A percentile compares a stretch with the other conserved stretches of the same genome.
Conservation (phyloP, 1,140 invertebrate genomes). For the Gyrodactylus bullatarudis region DNA sequence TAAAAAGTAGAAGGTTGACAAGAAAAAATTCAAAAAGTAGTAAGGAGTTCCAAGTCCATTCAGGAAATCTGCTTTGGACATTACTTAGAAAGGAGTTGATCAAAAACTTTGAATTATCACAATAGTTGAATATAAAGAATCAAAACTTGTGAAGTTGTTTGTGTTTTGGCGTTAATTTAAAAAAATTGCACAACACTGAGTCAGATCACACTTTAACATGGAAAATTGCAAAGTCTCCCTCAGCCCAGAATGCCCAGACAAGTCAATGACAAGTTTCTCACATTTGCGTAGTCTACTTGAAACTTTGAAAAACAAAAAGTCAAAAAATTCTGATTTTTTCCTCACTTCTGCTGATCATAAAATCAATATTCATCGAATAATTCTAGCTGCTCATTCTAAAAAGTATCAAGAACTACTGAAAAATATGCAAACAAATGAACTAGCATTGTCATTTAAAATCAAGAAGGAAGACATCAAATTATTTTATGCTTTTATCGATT, state of each 20-base stretch:
- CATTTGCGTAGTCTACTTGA: not conserved
- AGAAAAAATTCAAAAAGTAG: constrained; percentile 48
- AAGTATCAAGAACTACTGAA: not conserved
- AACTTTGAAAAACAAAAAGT: not conserved
- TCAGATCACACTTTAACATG: not conserved
- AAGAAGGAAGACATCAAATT: not conserved
- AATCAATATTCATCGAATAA: not conserved
- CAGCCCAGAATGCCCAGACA: not conserved
- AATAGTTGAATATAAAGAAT: not conserved
- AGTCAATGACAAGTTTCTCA: not conserved
- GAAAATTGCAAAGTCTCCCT: not conserved
- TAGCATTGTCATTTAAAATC: not conserved
- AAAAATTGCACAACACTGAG: not conserved
- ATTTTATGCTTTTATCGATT: not conserved
- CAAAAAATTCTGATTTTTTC: not conserved
- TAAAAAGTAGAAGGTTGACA: constrained; percentile 42
- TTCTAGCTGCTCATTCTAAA: not conserved
- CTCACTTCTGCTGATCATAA: not conserved
- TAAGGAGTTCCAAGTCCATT: constrained; percentile 27
- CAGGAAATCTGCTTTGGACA: not conserved
- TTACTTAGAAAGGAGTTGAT: too few species aligned
- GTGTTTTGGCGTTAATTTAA: not conserved
- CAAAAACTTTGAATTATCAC: not conserved
- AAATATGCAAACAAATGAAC: not conserved
- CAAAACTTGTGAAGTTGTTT: not conserved